Evolutionary conservation across 1,140 invertebrate species (phyloP).

Genomic region (Saxidomus purpurata): DNA sequence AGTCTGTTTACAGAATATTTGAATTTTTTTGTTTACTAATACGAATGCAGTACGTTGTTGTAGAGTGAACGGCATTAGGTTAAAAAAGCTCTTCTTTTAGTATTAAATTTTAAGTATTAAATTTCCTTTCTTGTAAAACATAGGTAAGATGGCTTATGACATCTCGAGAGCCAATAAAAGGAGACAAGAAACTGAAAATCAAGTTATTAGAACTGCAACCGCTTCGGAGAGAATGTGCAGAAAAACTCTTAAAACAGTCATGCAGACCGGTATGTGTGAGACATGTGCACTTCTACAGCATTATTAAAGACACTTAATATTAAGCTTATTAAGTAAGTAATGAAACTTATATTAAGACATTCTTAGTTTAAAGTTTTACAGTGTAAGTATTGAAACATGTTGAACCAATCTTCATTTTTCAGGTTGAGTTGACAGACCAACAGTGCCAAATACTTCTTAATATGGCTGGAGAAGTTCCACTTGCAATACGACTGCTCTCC

Average conservation of each 20-base stretch:
- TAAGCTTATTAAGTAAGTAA: no score
- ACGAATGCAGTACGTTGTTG: no score
- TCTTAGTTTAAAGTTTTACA: no score
- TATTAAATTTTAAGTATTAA: no score
- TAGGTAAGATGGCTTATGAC: constrained; percentile 1
- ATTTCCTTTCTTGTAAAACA: no score
- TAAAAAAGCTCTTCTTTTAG: no score
- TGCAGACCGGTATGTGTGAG: not conserved
- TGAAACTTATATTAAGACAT: no score
- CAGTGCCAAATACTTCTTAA: not conserved
- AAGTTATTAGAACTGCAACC: not conserved
- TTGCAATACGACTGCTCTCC: not conserved
- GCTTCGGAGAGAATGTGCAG: not conserved
- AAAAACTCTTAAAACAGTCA: not conserved
- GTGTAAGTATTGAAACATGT: no score
- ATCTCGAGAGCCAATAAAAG: not conserved
- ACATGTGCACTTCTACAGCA: not conserved
- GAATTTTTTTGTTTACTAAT: no score
- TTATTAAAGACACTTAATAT: not conserved
- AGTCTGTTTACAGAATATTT: no score
- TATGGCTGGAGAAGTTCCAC: not conserved
- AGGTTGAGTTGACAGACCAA: not conserved
- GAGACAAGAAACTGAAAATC: not conserved
- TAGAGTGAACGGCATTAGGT: no score
- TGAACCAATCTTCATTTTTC: no score